Base-by-base conservation (phyloP, 2,888 invertebrate species). In the Cephus pygmeus region DNA sequence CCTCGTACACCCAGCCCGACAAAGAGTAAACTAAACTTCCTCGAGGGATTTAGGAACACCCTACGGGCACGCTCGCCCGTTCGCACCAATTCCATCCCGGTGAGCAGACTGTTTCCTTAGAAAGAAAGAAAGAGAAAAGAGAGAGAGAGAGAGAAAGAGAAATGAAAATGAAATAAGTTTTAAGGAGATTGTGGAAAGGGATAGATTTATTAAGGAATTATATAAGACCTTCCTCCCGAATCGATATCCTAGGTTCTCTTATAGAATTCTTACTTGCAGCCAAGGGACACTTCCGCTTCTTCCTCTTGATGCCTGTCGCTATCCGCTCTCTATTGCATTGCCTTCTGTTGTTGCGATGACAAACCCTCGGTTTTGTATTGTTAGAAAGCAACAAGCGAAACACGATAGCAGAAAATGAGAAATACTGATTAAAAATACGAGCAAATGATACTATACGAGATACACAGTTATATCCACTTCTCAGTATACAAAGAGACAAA, bases 11-110 rank as follows among this genome's bases (percentile, higher is more conserved):
- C 91, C 31, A 92, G 91, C 82, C 92, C 92, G 30, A 92, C 92
- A 73, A 93, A 93, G 85, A 92, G 92, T 84, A 93, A 92, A 81
- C 87, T 91, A 79, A 90, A 90, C 85, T 93, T 94, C 86, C 93
- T 95, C 87, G 94, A 94, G 85, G 94, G 94, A 84, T 94, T 94
- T 89, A 92, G 93, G 82, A 94, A 93, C 89, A 94, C 94, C 11
- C 90, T 94, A 82, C 92, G 93, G 80, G 88, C 91, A 76, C 88
- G 91, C 56, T 91, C 91, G 35, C 91, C 91, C 33, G 88, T 90
- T 81, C 91, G 91, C 85, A 89, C 87, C 82, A 88, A 88, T 83
- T 85, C 90, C 80, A 86, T 90, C 80, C 90, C 91, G 90, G 91
- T 91, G 88, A 91, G 91, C 84, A 35, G 33, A n/a, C 12, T 56